phyloP scores from a whole-genome alignment of 2,888 invertebrate genomes.

The Philaethria dido region DNA sequence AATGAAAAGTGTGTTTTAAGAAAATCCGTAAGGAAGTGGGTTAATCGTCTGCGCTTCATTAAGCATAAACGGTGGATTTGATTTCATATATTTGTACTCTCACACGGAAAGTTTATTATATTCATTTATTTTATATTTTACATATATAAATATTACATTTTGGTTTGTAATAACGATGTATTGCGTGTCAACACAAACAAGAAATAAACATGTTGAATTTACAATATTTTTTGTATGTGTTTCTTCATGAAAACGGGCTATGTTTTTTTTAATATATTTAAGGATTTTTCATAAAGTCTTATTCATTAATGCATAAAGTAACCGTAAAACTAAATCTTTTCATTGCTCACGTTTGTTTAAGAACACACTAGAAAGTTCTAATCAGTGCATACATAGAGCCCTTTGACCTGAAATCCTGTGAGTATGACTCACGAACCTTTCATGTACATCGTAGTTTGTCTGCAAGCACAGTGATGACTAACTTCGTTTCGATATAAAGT shows the following conservation, averaged over 20 bases:
- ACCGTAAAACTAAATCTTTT: constrained; percentile 3
- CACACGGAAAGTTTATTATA: background rate
- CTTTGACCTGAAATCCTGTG: constrained; percentile 63
- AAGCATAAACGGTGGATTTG: constrained; percentile 2
- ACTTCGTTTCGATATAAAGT: constrained; percentile 2
- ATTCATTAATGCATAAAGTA: background rate
- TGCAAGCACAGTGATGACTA: constrained; percentile 15
- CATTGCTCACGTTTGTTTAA: constrained; percentile 28
- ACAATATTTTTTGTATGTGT: no score
- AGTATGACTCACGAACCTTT: constrained; percentile 57
- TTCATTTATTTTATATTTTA: background rate
- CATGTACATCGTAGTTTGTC: constrained; percentile 2
- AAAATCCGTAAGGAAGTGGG: constrained; percentile 17
- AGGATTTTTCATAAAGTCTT: no score
- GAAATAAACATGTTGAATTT: no score
- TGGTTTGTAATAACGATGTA: background rate
- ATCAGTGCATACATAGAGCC: constrained; percentile 51
- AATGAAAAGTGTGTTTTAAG: constrained; percentile 14
- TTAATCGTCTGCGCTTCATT: constrained; percentile 23
- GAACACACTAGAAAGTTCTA: constrained; percentile 35
- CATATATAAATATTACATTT: background rate
- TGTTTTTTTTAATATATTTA: no score
- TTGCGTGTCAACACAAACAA: no score
- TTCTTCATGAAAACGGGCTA: no score
- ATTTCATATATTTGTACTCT: constrained; percentile 4